A percentile compares a stretch with the other conserved stretches of the same genome.
Conservation (phyloP, 2,797 vertebrate species). For the Hippocampus kuda region DNA sequence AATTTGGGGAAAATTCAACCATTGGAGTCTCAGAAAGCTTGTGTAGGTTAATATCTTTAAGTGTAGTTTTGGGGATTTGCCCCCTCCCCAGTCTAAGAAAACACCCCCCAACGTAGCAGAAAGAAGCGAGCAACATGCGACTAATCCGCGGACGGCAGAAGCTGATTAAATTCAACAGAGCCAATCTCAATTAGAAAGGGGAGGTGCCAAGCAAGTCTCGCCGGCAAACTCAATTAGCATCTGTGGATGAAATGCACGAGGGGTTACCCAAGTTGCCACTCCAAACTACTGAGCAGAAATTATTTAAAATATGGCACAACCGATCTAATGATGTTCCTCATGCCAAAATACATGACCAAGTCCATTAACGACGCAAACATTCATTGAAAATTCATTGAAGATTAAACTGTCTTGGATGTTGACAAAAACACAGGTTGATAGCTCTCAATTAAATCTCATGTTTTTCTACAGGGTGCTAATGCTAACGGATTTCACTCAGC, state of each 20-base stretch:
- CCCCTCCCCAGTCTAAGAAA: not conserved
- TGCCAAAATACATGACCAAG: not conserved
- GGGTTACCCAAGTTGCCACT: not conserved
- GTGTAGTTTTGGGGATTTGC: not conserved
- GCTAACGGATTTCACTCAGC: not conserved
- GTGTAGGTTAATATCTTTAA: not conserved
- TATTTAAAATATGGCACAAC: not conserved
- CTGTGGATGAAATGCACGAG: constrained; percentile 6
- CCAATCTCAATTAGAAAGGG: constrained; percentile 22
- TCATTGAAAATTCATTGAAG: not conserved
- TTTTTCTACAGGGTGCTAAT: not conserved
- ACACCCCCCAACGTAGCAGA: constrained; percentile 12
- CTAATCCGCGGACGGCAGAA: constrained; percentile 26
- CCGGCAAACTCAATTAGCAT: constrained; percentile 26
- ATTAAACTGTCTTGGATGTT: too few species aligned
- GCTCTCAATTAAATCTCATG: too few species aligned
- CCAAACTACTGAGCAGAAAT: not conserved
- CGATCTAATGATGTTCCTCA: not conserved
- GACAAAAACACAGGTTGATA: too few species aligned
- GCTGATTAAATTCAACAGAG: constrained; percentile 28
- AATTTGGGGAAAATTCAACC: too few species aligned
- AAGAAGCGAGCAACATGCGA: not conserved
- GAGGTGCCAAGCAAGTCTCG: not conserved
- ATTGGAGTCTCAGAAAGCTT: not conserved
- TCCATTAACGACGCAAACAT: not conserved